phyloP scores from a whole-genome alignment of 2,113 vertebrate genomes.

The Pollachius pollachius region DNA sequence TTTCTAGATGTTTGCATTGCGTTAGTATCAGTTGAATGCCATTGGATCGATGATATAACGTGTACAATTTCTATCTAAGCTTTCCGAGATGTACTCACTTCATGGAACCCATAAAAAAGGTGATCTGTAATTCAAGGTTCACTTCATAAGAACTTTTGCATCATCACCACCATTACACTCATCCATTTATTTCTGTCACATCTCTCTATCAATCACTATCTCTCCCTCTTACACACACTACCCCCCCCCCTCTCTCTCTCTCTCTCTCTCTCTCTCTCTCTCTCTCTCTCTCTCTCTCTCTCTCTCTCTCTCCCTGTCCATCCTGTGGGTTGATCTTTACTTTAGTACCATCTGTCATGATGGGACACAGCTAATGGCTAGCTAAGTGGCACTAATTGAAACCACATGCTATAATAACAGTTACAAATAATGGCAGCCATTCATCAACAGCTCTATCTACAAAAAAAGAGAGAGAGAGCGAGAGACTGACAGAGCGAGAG shows the following conservation, averaged over 20 bases:
- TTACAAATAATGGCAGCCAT: slow-evolving; percentile 31
- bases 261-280: neutral
- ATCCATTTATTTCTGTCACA: too few species aligned
- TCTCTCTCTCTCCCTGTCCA: slow-evolving; percentile 13
- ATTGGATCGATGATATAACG: too few species aligned
- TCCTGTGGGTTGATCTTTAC: slow-evolving; percentile 13
- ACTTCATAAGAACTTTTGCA: too few species aligned
- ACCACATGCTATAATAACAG: slow-evolving; percentile 28
- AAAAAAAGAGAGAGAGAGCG: neutral
- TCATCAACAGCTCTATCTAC: slow-evolving; percentile 26
- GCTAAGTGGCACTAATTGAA: slow-evolving; percentile 60
- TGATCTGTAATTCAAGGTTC: too few species aligned
- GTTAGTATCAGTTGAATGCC: too few species aligned
- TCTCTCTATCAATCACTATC: too few species aligned
- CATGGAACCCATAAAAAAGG: too few species aligned
- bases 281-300: neutral
- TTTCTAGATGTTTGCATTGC: too few species aligned
- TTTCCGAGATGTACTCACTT: too few species aligned
- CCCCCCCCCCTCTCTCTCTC: neutral
- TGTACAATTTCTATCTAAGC: too few species aligned
- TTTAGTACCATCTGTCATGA: slow-evolving; percentile 39
- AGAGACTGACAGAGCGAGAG: neutral
- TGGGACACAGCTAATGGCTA: slow-evolving; percentile 41
- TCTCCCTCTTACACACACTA: too few species aligned
- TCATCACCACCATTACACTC: too few species aligned